Evolutionary conservation across 2,113 vertebrate species (phyloP), one percentile per base, ranked within the genome.

Genomic region (Enhydra lutris): DNA sequence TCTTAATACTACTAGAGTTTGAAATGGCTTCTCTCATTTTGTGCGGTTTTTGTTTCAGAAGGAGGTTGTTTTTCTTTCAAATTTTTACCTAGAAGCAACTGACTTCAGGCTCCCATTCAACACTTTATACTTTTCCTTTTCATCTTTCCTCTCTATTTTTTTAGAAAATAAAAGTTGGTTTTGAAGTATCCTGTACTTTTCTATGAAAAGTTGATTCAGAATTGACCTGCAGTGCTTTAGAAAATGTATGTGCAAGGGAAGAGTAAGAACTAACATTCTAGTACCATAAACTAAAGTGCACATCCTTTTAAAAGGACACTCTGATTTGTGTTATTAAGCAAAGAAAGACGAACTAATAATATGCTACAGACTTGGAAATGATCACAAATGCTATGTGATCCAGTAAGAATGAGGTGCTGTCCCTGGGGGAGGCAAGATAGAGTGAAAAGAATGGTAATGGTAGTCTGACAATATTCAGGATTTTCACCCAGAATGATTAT

Each of bases 261-360:
- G 47, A 94, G 76, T 83, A 80, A 89, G 50, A 95, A 80, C 23
- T 69, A 92, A 79, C 4, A 26, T 74, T 97, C 55, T 95, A 97
- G 61, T 57, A 80, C 7, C 59, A 69, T 15, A 87, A 7, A 83
- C 4, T 84, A 57, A 93, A 96, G 95, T 80, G 17, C n/a, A 91
- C 13, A 80, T 69, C 2, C 69, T 31, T 96, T 97, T 94, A 91
- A 45, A 63, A 63, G 93, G 92, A 96, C 24, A 67, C 12, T 63
- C 69, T 89, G 26, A 83, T 95, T 96, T 92, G 74, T 50, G 91
- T 92, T 79, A 52, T 4, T 92, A 55, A 97, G 57, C 50, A 88
- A 93, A 87, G 50, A 81, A 85, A 96, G 65, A 63, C 5, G 90
- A 95, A 91, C 47, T 85, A 83, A 71, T 85, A 96, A 88, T 73